These are phyloP conservation scores for Octonoba sinensis DNA, from an alignment of 2,888 invertebrate genomes.

Conservation along the genomic window DNA sequence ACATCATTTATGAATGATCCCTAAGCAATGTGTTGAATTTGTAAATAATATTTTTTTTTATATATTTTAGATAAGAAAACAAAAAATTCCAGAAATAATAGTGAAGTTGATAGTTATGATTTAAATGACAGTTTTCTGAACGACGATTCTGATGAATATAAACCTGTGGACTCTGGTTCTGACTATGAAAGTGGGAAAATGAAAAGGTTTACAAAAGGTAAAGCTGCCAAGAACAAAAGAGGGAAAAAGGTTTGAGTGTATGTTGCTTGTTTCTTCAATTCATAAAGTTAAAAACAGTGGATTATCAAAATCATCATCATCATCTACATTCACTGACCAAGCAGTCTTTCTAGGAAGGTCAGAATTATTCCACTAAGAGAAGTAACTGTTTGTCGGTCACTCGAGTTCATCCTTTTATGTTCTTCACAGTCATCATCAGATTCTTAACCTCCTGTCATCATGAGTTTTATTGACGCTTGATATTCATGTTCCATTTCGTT, in stretches of 20 bases:
- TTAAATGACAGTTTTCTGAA: conserved; percentile 60
- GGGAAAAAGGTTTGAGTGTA: conserved; percentile 38
- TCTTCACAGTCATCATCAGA: conserved; percentile 15
- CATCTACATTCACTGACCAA: no score
- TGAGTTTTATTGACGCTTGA: conserved; percentile 17
- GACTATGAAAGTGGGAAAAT: conserved; percentile 66
- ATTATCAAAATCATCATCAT: neutral
- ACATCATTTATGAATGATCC: no score
- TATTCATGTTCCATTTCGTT: conserved; percentile 7
- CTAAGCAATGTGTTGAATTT: no score
- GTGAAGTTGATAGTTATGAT: conserved; percentile 54
- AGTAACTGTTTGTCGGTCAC: conserved; percentile 6
- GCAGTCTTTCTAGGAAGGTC: no score
- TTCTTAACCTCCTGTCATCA: conserved; percentile 8
- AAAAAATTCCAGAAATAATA: conserved; percentile 33
- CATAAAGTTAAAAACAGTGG: conserved; percentile 5
- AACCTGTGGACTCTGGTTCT: conserved; percentile 64
- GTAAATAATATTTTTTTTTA: no score
- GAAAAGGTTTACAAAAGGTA: conserved; percentile 61
- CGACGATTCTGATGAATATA: conserved; percentile 48
- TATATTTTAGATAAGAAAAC: conserved; percentile 45
- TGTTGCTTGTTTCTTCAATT: conserved; percentile 9
- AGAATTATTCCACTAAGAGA: conserved; percentile 10
- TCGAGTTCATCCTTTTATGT: conserved; percentile 4
- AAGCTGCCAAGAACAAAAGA: conserved; percentile 52